Evolutionary conservation across 2,888 invertebrate genomes (phyloP).

Genomic region (Lepidonotus clava): DNA sequence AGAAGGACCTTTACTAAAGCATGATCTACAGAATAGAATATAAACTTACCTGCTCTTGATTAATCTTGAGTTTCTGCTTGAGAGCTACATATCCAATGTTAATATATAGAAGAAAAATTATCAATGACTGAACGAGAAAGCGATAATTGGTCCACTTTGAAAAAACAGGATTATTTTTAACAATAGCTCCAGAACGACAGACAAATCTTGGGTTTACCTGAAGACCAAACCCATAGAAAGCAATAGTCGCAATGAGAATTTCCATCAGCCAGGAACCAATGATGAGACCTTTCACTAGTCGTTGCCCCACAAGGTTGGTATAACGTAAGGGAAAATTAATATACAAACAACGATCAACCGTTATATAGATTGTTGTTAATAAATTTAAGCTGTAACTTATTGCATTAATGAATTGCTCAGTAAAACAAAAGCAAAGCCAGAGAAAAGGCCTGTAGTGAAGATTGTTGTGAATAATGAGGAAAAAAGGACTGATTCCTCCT

Average conservation of each 20-base stretch:
- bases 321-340: slow-evolving; percentile 6
- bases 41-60: not conserved
- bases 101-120: not conserved
- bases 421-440: not conserved
- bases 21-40: too few relatives aligned
- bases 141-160: not conserved
- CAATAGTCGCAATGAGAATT: not conserved
- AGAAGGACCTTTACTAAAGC: too few relatives aligned
- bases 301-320: not conserved
- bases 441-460: not conserved
- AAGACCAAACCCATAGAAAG: not conserved
- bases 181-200: not conserved
- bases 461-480: not conserved
- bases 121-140: not conserved
- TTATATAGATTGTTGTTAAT: not conserved
- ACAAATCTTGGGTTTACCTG: not conserved
- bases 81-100: not conserved
- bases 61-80: not conserved
- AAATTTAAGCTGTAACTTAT: not conserved
- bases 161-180: not conserved
- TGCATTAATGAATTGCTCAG: not conserved
- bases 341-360: not conserved
- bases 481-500: not conserved
- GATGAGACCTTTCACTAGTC: not conserved
- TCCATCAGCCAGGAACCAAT: not conserved